Percentiles rank a stretch among this genome's conserved stretches.
phyloP scores from a whole-genome alignment of 2,888 invertebrate genomes.

The Drosophila kambysellisi region DNA sequence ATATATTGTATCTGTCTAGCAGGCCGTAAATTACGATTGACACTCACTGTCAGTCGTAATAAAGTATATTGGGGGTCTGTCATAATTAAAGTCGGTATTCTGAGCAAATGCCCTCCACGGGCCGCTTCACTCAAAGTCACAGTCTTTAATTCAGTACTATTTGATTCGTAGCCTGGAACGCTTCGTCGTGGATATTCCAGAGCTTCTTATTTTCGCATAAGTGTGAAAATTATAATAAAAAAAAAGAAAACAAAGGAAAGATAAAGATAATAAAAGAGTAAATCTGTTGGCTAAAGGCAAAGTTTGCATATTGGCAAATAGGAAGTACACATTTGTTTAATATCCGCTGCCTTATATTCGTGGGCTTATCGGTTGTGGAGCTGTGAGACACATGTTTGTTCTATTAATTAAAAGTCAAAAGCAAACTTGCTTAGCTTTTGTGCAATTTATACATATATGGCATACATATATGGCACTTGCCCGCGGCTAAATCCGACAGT shows the following conservation, averaged over 20 bases:
- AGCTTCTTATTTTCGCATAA: slow-evolving; percentile 55
- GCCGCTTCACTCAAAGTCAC: slow-evolving; percentile 47
- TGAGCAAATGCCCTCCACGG: slow-evolving; percentile 55
- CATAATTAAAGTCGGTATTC: slow-evolving; percentile 60
- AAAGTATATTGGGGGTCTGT: slow-evolving; percentile 50
- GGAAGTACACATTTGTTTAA: slow-evolving; percentile 43
- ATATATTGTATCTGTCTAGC: background rate
- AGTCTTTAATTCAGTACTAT: slow-evolving; percentile 51
- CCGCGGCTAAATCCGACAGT: slow-evolving; percentile 56
- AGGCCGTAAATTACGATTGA: slow-evolving; percentile 38
- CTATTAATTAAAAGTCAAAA: slow-evolving; percentile 71
- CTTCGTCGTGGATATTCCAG: slow-evolving; percentile 58
- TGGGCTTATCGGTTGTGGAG: slow-evolving; percentile 42
- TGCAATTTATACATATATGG: slow-evolving; percentile 63
- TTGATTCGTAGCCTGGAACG: slow-evolving; percentile 44
- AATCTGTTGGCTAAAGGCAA: slow-evolving; percentile 22
- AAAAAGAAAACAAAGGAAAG: background rate
- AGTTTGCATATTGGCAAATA: slow-evolving; percentile 33
- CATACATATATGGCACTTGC: slow-evolving; percentile 70
- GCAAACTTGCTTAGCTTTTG: slow-evolving; percentile 33
- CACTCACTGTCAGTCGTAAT: slow-evolving; percentile 47
- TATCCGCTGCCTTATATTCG: slow-evolving; percentile 54
- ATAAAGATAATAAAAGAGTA: background rate
- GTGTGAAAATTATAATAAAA: slow-evolving; percentile 58
- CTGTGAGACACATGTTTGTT: slow-evolving; percentile 57